phyloP scores from a whole-genome alignment of 2,888 invertebrate genomes.

The Lamellibrachia satsuma region DNA sequence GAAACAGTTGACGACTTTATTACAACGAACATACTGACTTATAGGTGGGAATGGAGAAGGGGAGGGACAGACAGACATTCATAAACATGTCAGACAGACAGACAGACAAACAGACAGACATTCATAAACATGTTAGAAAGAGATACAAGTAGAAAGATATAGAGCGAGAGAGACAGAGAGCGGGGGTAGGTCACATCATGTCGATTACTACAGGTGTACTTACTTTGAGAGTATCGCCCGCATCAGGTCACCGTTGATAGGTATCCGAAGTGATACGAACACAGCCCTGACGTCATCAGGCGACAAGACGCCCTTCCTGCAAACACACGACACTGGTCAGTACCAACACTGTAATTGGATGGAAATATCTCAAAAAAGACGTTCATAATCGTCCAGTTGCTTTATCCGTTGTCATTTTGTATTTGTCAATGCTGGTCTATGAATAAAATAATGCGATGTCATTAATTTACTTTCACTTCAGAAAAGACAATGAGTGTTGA shows the following conservation, averaged over 20 bases:
- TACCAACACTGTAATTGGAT: not conserved
- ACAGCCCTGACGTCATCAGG: slow-evolving; percentile 53
- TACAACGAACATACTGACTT: not conserved
- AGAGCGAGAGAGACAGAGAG: too few species aligned
- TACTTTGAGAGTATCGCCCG: slow-evolving; percentile 56
- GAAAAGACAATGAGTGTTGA: too few species aligned
- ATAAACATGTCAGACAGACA: not conserved
- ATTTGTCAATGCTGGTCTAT: too few species aligned
- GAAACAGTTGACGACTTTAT: too few species aligned
- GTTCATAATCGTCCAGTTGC: too few species aligned
- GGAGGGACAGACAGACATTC: not conserved
- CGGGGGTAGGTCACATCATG: too few species aligned
- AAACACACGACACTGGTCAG: slow-evolving; percentile 29
- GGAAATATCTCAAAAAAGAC: too few species aligned
- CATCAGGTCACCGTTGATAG: slow-evolving; percentile 60
- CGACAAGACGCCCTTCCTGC: slow-evolving; percentile 53
- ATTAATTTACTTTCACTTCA: too few species aligned
- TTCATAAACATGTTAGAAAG: slow-evolving; percentile 22
- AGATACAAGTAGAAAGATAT: too few species aligned
- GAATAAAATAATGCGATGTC: too few species aligned
- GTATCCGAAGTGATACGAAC: slow-evolving; percentile 58
- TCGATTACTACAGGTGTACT: slow-evolving; percentile 36
- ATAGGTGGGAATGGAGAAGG: not conserved
- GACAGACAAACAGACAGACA: not conserved
- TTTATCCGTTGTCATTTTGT: too few species aligned